phyloP scores from a whole-genome alignment of 2,113 vertebrate genomes.

The Gymnogyps californianus region DNA sequence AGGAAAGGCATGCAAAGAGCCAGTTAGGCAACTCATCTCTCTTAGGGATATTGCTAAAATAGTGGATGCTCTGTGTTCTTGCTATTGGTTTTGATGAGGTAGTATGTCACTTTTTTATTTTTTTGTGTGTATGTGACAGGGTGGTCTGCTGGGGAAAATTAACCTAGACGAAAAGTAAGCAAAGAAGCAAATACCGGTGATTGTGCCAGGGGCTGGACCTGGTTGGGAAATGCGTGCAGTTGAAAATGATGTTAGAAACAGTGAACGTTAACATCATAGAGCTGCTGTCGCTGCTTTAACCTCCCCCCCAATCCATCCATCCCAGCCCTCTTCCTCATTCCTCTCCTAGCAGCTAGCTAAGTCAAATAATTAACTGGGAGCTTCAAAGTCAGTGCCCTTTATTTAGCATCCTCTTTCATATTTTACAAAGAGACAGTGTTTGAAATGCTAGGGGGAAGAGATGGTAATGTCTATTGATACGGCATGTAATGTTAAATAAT shows the following conservation, averaged over 20 bases:
- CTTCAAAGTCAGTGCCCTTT: neutral
- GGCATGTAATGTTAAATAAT: neutral
- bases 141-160: neutral
- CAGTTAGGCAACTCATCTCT: neutral
- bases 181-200: neutral
- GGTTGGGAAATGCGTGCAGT: neutral
- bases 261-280: rapidly evolving
- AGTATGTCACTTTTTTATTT: neutral
- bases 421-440: constrained; percentile 15
- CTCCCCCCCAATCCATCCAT: neutral
- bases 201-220: neutral
- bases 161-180: neutral
- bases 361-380: neutral
- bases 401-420: neutral
- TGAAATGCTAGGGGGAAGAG: neutral
- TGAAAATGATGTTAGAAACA: neutral
- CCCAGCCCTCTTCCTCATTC: neutral
- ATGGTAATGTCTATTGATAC: neutral
- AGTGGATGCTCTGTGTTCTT: neutral
- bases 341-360: neutral
- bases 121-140: neutral
- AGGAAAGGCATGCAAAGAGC: neutral
- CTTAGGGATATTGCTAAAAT: neutral
- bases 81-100: neutral
- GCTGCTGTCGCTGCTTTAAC: neutral